A percentile compares a stretch with the other conserved stretches of the same genome.
These are phyloP conservation scores for Drosophila nr. perissopoda DNA, from an alignment of 2,888 invertebrate species.

Conservation along the genomic window DNA sequence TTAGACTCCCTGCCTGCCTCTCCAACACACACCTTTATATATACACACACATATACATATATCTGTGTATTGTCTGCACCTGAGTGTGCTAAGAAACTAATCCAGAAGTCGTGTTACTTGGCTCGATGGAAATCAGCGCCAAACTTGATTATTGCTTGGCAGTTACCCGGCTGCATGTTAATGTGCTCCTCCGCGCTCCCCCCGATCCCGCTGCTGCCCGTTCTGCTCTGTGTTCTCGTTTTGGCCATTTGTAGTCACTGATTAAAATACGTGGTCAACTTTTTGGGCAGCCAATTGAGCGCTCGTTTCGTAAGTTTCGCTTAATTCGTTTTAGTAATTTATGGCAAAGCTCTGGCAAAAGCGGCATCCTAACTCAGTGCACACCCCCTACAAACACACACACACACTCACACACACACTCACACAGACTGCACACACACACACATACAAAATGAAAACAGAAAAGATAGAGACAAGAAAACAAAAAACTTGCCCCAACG, in stretches of 20 bases:
- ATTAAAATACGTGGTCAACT: slow-evolving; percentile 81
- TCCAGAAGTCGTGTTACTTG: slow-evolving; percentile 71
- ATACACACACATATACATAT: not conserved
- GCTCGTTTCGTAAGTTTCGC: slow-evolving; percentile 78
- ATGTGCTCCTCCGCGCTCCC: slow-evolving; percentile 30
- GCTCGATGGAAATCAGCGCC: slow-evolving; percentile 69
- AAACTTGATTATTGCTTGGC: slow-evolving; percentile 73
- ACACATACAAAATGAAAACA: slow-evolving; percentile 42
- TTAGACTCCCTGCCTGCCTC: slow-evolving; percentile 40
- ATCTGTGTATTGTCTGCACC: slow-evolving; percentile 30
- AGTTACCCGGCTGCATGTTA: slow-evolving; percentile 65
- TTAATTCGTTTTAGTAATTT: slow-evolving; percentile 80
- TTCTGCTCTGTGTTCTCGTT: slow-evolving; percentile 4
- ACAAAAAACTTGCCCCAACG: slow-evolving; percentile 54
- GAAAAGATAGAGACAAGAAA: slow-evolving; percentile 22
- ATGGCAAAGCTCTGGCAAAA: slow-evolving; percentile 70
- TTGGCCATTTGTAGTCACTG: slow-evolving; percentile 69
- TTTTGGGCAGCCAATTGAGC: slow-evolving; percentile 78
- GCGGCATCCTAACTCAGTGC: slow-evolving; percentile 58
- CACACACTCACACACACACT: slow-evolving; percentile 8
- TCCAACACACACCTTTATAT: not conserved
- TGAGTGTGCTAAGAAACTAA: slow-evolving; percentile 60
- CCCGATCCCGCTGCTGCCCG: not conserved
- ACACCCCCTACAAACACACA: slow-evolving; percentile 1
- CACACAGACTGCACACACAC: not conserved